phyloP scores from a whole-genome alignment of 2,888 invertebrate genomes.

The Drosophila mimetica region DNA sequence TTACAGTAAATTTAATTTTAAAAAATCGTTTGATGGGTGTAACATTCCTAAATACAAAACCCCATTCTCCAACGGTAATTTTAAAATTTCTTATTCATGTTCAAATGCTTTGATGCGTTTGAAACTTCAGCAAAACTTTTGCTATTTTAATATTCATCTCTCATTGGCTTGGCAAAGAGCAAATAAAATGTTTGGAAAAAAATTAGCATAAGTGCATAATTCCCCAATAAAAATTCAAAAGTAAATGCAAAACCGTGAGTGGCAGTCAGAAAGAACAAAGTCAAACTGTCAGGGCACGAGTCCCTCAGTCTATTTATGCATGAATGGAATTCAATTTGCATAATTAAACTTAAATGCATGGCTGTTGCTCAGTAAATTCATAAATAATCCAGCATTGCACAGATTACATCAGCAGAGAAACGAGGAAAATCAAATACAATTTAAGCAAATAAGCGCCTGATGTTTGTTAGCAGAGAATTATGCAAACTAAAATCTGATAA shows the following conservation, averaged over 20 bases:
- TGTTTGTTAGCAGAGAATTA: conserved; percentile 34
- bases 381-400: conserved; percentile 41
- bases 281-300: conserved; percentile 26
- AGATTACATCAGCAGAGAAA: conserved; percentile 28
- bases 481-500: conserved; percentile 34
- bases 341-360: conserved; percentile 71
- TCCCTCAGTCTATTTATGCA: conserved; percentile 55
- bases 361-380: conserved; percentile 46
- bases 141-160: conserved; percentile 26
- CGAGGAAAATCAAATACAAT: conserved; percentile 22
- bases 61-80: conserved; percentile 26
- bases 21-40: neutral
- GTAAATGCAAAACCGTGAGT: conserved; percentile 61
- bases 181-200: conserved; percentile 42
- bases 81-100: conserved; percentile 49
- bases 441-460: conserved; percentile 34
- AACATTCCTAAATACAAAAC: conserved; percentile 8
- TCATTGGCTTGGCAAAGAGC: conserved; percentile 30
- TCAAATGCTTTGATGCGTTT: conserved; percentile 44
- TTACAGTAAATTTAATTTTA: neutral
- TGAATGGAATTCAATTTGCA: conserved; percentile 70
- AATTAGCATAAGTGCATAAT: conserved; percentile 68
- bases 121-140: conserved; percentile 23
- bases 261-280: conserved; percentile 17
- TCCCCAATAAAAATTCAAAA: conserved; percentile 65